Conservation (phyloP, 37 sponge, comb jelly and placozoan genomes). For the Corticium candelabrum region DNA sequence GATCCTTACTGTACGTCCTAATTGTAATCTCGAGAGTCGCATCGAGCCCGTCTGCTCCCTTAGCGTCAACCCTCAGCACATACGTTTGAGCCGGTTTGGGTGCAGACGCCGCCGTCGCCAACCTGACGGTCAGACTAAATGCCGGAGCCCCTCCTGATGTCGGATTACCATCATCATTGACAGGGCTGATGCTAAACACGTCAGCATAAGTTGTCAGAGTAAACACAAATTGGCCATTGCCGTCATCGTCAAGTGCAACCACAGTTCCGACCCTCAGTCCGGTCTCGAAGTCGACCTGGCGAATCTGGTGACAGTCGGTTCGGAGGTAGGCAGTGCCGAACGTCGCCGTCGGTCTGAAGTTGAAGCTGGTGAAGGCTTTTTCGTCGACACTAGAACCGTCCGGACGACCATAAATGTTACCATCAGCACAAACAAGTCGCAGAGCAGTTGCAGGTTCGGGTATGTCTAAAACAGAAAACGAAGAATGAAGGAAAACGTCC, state of each 20-base stretch:
- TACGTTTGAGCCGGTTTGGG: not conserved
- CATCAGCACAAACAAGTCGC: not conserved
- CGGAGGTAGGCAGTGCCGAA: not conserved
- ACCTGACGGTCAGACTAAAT: too few species aligned
- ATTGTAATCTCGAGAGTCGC: not conserved
- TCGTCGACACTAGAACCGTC: not conserved
- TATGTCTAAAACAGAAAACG: not conserved
- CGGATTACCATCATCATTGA: not conserved
- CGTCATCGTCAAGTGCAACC: not conserved
- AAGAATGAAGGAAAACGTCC: too few species aligned
- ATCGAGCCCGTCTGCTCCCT: not conserved
- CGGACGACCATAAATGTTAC: not conserved
- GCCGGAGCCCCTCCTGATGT: not conserved
- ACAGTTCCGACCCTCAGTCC: not conserved
- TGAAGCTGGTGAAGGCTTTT: not conserved
- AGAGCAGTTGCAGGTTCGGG: not conserved
- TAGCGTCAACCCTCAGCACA: not conserved
- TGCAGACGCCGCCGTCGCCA: too few species aligned
- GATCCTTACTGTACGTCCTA: not conserved
- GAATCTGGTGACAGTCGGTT: not conserved
- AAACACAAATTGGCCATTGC: not conserved
- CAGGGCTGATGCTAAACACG: not conserved
- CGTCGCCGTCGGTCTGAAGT: not conserved
- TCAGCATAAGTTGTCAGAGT: not conserved
- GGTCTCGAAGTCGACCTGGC: not conserved